Evolutionary conservation across 2,888 invertebrate genomes (phyloP).

Genomic region (Muscina levida): DNA sequence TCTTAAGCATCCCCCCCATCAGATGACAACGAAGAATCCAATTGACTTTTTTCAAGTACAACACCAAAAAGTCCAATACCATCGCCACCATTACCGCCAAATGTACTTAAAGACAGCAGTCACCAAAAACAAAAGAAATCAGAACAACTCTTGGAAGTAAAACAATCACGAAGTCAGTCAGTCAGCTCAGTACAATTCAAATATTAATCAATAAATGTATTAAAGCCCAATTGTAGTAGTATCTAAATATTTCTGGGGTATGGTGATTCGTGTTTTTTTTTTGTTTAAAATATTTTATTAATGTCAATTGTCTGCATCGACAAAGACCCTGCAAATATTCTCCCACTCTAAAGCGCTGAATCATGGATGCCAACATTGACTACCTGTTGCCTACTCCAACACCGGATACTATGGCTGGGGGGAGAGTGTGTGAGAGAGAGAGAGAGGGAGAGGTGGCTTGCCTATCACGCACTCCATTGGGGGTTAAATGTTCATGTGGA

Average conservation of each 20-base stretch:
- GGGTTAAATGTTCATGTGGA: neutral
- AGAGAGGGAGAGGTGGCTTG: no score
- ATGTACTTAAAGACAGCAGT: neutral
- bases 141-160: constrained; percentile 12
- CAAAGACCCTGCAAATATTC: neutral
- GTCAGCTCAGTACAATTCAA: neutral
- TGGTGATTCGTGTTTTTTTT: no score
- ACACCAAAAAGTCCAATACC: constrained; percentile 30
- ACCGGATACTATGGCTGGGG: no score
- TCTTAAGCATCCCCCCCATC: constrained; percentile 37
- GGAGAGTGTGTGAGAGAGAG: no score
- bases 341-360: constrained; percentile 18
- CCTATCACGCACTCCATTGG: no score
- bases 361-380: constrained; percentile 6
- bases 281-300: no score
- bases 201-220: neutral
- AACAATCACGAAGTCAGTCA: neutral
- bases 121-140: neutral
- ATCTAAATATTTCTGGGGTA: neutral
- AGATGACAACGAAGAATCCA: constrained; percentile 37
- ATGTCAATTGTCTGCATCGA: neutral
- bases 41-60: constrained; percentile 36
- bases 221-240: constrained; percentile 5
- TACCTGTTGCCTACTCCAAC: constrained; percentile 17
- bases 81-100: neutral